Evolutionary conservation across 2,113 vertebrate genomes (phyloP).

Genomic region (Rhineura floridana): DNA sequence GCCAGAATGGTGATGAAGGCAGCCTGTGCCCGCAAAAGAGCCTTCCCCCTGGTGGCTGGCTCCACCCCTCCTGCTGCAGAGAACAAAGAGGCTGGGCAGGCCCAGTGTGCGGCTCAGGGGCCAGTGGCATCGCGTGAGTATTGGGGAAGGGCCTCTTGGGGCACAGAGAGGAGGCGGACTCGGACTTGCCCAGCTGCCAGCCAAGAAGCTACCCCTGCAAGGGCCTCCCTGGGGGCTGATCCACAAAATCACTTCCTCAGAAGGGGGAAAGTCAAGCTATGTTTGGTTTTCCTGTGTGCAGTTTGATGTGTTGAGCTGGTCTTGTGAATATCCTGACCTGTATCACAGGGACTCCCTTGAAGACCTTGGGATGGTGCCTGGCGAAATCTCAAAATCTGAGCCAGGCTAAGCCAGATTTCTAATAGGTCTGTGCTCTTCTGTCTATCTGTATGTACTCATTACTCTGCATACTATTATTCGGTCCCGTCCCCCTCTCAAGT

Average conservation of each 20-base stretch:
- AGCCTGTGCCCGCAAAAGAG: slow-evolving; percentile 17
- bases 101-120: accelerated
- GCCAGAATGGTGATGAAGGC: slow-evolving; percentile 75
- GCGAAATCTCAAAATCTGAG: not conserved
- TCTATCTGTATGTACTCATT: too few species aligned
- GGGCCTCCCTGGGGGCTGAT: not conserved
- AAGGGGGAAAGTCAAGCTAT: not conserved
- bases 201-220: not conserved
- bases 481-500: too few species aligned
- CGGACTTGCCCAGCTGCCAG: not conserved
- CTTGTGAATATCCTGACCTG: not conserved
- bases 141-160: accelerated
- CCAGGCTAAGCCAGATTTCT: not conserved
- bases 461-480: too few species aligned
- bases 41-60: not conserved
- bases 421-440: not conserved
- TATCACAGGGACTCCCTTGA: not conserved
- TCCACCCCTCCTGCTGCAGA: too few species aligned
- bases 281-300: not conserved
- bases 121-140: not conserved
- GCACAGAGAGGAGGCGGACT: accelerated
- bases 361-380: not conserved
- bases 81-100: not conserved
- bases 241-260: not conserved
- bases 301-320: not conserved